phyloP scores from a whole-genome alignment of 2,888 invertebrate species.

The Oscheius sp. region DNA sequence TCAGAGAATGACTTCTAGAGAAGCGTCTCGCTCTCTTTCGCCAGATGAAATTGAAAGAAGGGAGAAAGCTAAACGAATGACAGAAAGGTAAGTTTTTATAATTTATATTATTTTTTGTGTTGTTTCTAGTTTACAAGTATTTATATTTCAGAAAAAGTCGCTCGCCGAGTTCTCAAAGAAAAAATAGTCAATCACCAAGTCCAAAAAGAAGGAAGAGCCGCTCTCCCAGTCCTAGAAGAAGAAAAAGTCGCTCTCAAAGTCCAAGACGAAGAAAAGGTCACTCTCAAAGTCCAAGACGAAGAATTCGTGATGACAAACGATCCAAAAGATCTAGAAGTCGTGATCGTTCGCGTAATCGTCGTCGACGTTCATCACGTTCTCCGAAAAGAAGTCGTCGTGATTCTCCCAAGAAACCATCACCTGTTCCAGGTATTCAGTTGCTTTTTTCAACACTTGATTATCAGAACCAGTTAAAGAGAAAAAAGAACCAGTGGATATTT shows the following conservation, averaged over 20 bases:
- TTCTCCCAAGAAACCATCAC: background rate
- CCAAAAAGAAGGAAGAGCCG: background rate
- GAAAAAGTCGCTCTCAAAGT: background rate
- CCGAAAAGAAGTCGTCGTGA: conserved; percentile 7
- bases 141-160: background rate
- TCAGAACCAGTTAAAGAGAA: conserved; percentile 22
- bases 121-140: background rate
- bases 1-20: conserved; percentile 2
- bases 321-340: background rate
- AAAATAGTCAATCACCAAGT: background rate
- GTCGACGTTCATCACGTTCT: background rate
- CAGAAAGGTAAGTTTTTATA: background rate
- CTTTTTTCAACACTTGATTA: background rate
- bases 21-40: conserved; percentile 4
- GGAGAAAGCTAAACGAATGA: background rate
- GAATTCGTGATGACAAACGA: conserved; percentile 1
- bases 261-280: background rate
- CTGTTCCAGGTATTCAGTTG: background rate
- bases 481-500: conserved; percentile 31
- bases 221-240: background rate
- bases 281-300: conserved; percentile 1
- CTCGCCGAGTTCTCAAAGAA: background rate
- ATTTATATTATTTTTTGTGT: background rate
- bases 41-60: conserved; percentile 16
- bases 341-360: conserved; percentile 3